Evolutionary conservation across 2,888 invertebrate genomes (phyloP), one percentile per base, ranked within the genome.

Genomic region (Napeogenes sylphis): DNA sequence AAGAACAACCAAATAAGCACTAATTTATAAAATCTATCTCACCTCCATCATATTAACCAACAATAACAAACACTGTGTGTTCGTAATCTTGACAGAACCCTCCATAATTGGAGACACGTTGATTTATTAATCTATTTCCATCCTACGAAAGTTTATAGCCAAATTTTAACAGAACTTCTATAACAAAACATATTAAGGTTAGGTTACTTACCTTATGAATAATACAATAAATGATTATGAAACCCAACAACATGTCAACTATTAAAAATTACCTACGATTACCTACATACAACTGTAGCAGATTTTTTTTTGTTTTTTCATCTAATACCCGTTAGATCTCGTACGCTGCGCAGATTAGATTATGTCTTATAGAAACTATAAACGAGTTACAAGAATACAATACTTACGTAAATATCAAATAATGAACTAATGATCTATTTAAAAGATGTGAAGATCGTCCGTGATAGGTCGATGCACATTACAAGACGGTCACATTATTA

Each of bases 31-130:
- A 21, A 1, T 21, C 0, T 21, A 21, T 21, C 1, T 21, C 21
- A 21, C 21, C 21, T 0, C 21, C 21, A 1, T 21, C 1, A 21
- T 21, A 21, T 21, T 21, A 21, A 21, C 21, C 21, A 21, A 21
- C 21, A 21, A 21, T 21, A 21, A 21, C 1, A 21, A 21, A 21
- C 21, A 13, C 30, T 21, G 21, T 30, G 8, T 10, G 4, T 6
- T 47, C 6, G 47, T n/a, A 47, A 47, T 21, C 47, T 47, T 6
- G 51, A 51, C 30, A 51, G 51, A 21, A 51, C 51, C 51, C 51
- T 51, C 10, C 30, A 51, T 30, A 51, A 51, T 30, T 30, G 6
- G 30, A 51, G 4, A 30, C 30, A 30, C 21, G 12, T 21, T 51
- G 8, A 51, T 30, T 51, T 51, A 8, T 30, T 51, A 51, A 51